Conservation (phyloP, 2,888 invertebrate species). For the Ormia ochracea region DNA sequence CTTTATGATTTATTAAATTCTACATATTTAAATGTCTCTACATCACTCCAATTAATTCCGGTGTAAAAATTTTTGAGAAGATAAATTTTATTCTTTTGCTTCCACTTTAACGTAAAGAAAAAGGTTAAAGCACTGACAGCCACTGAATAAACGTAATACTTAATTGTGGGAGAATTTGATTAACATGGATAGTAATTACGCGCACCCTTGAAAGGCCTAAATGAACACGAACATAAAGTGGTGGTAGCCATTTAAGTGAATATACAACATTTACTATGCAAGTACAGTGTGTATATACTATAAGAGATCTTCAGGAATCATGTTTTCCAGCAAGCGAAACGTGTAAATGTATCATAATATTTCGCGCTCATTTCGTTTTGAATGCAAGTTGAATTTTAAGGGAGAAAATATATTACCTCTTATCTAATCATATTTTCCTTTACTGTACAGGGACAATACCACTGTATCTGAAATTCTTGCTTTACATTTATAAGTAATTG, state of each 20-base stretch:
- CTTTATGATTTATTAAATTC: constrained; percentile 29
- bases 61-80: constrained; percentile 23
- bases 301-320: too few relatives aligned
- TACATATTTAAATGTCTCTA: constrained; percentile 4
- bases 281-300: too few relatives aligned
- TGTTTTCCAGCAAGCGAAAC: too few relatives aligned
- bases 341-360: too few relatives aligned
- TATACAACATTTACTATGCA: background rate
- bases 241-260: background rate
- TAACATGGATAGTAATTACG: background rate
- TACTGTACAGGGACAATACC: too few relatives aligned
- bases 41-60: background rate
- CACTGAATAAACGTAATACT: constrained; percentile 18
- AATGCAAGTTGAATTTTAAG: too few relatives aligned
- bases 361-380: too few relatives aligned
- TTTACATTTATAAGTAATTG: too few relatives aligned
- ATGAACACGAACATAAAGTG: background rate
- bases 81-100: background rate
- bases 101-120: background rate
- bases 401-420: too few relatives aligned
- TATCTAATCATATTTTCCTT: too few relatives aligned
- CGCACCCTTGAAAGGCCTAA: background rate
- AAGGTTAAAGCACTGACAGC: constrained; percentile 13
- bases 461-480: too few relatives aligned
- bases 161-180: constrained; percentile 60